phyloP scores from a whole-genome alignment of 2,888 invertebrate genomes.

The Oxyscelio sp. region DNA sequence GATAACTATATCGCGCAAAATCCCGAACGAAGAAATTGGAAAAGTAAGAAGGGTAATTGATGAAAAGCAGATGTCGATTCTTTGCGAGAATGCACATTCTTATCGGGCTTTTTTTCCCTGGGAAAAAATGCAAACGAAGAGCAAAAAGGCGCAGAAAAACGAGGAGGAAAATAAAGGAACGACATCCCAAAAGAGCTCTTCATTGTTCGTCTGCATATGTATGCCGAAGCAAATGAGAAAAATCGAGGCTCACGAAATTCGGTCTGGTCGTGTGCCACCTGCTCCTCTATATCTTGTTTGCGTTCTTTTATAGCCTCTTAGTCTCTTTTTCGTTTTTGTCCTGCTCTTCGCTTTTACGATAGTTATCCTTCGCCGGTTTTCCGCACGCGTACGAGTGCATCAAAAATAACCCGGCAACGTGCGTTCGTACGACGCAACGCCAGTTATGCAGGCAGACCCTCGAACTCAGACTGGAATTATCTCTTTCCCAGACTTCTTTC shows the following conservation, averaged over 20 bases:
- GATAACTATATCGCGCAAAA: conserved; percentile 41
- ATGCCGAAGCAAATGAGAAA: conserved; percentile 62
- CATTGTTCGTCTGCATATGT: conserved; percentile 61
- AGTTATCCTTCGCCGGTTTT: conserved; percentile 47
- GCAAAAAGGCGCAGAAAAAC: conserved; percentile 7
- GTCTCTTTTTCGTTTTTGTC: conserved; percentile 63
- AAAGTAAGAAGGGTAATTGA: conserved; percentile 60
- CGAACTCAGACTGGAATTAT: conserved; percentile 54
- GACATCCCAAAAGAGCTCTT: conserved; percentile 63
- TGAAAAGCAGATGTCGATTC: conserved; percentile 71
- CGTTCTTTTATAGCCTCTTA: conserved; percentile 71
- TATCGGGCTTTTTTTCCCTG: conserved; percentile 28
- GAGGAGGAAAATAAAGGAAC: conserved; percentile 38
- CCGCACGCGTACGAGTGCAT: conserved; percentile 40
- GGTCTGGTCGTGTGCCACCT: conserved; percentile 78
- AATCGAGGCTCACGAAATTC: conserved; percentile 67
- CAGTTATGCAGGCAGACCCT: conserved; percentile 66
- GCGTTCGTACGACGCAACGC: conserved; percentile 60
- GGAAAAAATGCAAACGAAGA: conserved; percentile 39
- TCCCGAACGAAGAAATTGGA: conserved; percentile 47
- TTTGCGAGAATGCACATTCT: conserved; percentile 46
- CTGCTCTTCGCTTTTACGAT: conserved; percentile 62
- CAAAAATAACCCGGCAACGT: conserved; percentile 62
- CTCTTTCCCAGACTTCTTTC: conserved; percentile 57
- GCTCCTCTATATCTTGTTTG: conserved; percentile 80